Conservation (phyloP, 2,888 invertebrate species). For the Nemotelus nigrinus region DNA sequence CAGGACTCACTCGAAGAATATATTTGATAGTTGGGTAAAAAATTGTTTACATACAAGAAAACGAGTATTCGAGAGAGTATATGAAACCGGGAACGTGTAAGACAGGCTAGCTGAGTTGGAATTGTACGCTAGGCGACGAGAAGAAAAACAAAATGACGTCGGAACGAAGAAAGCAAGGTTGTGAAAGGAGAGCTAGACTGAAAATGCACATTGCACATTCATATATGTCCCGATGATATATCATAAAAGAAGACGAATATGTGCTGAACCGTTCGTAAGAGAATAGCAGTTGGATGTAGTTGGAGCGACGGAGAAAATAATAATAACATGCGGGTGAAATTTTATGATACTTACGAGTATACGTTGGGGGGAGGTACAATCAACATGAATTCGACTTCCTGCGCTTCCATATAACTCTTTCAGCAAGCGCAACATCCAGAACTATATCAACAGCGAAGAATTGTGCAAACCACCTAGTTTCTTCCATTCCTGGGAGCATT, state of each 20-base stretch:
- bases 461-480: constrained; percentile 19
- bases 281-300: constrained; percentile 18
- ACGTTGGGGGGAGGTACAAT: constrained; percentile 3
- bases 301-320: constrained; percentile 29
- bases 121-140: not conserved
- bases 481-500: constrained; percentile 17
- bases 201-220: constrained; percentile 39
- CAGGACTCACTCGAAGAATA: not conserved
- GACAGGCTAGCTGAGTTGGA: not conserved
- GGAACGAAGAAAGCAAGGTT: constrained; percentile 14
- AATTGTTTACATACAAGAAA: constrained; percentile 42
- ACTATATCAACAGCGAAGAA: constrained; percentile 36
- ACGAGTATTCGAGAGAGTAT: constrained; percentile 8
- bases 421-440: not conserved
- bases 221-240: constrained; percentile 42
- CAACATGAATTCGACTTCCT: constrained; percentile 35
- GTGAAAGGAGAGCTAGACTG: not conserved
- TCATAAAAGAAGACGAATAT: constrained; percentile 39
- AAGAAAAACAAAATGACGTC: constrained; percentile 10
- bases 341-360: constrained; percentile 32
- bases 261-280: constrained; percentile 25
- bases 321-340: constrained; percentile 41
- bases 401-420: constrained; percentile 1
- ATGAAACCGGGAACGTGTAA: constrained; percentile 31
- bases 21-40: constrained; percentile 28